Evolutionary conservation across 1,140 invertebrate genomes (phyloP), one percentile per base, ranked within the genome.

Genomic region (Trichonephila clavipes): DNA sequence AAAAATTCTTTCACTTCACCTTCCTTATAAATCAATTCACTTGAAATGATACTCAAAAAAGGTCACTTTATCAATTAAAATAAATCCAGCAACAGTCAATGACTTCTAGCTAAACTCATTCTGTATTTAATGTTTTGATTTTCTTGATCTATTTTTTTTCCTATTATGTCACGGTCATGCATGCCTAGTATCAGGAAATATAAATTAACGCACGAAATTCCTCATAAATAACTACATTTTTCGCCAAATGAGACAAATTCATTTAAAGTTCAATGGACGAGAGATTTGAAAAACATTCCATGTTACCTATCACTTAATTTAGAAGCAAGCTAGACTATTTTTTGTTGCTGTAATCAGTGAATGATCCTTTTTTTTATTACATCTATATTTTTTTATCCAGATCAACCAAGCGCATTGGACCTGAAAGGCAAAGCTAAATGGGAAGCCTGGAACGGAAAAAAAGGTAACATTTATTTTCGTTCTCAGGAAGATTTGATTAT

Each of bases 401-500:
- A 95, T 58, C 97, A 98, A 95, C 99, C 99, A 82, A 98, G 98
- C 72, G 97, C 99, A 96, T 95, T 99, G 14, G 98, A 99, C 96
- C 97, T 99, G 94, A 99, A 98, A 96, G 98, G 98, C 83, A 99
- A 99, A 96, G 98, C 98, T 12, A 99, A 99, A 96, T 99, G 98
- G 98, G 98, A 99, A 95, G 97, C 98, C 8, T 99, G 99, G 99
- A 97, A 97, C 94, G 96, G 95, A 28, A 97, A 97, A 96, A 99
- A 98, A 96, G 98, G 98, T 95, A 96, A 97, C 96, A 96, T 85
- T 97, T 97, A 18, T 69, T 59, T 64, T 69, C 24, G 10, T 40
- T 61, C 24, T 40, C 3, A 24, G 66, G 14, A 24, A n/a, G 24
- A 69, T 12, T 24, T n/a, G 24, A 69, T 69, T 28, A 24, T 28